Evolutionary conservation across 2,888 invertebrate genomes (phyloP).

Genomic region (Bellardia bayeri): DNA sequence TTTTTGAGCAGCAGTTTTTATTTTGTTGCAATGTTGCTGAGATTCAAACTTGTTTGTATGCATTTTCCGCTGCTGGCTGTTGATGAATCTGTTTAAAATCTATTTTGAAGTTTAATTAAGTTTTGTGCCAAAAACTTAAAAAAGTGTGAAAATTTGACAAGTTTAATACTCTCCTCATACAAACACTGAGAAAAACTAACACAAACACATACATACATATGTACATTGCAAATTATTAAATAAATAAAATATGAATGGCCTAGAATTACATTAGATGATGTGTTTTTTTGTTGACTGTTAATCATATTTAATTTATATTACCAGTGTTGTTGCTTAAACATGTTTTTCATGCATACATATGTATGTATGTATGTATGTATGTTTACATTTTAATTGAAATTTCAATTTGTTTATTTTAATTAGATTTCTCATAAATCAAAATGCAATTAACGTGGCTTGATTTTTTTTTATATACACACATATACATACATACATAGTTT

Average conservation of each 20-base stretch:
- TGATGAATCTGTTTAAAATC: constrained; percentile 75
- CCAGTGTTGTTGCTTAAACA: constrained; percentile 11
- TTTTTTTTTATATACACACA: constrained; percentile 27
- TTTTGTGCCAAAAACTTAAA: constrained; percentile 82
- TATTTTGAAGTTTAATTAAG: constrained; percentile 82
- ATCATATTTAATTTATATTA: constrained; percentile 63
- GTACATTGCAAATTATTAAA: constrained; percentile 72
- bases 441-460: constrained; percentile 62
- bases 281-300: constrained; percentile 12
- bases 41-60: constrained; percentile 56
- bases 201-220: background rate
- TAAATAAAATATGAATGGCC: constrained; percentile 72
- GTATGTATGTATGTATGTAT: background rate
- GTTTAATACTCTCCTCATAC: constrained; percentile 78
- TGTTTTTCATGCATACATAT: constrained; percentile 13
- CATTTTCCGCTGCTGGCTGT: constrained; percentile 52
- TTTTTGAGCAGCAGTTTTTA: background rate
- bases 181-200: constrained; percentile 1
- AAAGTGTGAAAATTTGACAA: constrained; percentile 83
- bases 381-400: constrained; percentile 66
- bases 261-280: constrained; percentile 74
- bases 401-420: constrained; percentile 73
- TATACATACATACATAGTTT: background rate
- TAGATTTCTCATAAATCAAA: constrained; percentile 73
- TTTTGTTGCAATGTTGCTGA: background rate